phyloP scores from a whole-genome alignment of 1,140 invertebrate species.

The Homalodisca vitripennis region DNA sequence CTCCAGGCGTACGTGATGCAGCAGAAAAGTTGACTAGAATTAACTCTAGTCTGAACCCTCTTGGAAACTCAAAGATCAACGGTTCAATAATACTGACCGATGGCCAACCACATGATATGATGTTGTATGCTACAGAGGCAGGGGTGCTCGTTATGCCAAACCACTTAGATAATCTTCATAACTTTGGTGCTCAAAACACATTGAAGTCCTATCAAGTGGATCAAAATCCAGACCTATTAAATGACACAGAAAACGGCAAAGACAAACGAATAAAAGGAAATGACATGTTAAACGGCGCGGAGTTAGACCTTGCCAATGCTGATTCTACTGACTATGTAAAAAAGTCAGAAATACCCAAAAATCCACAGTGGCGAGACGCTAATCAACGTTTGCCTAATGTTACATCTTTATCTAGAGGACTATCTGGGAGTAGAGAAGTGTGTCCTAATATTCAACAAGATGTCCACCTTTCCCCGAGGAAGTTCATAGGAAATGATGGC shows the following conservation, averaged over 20 bases:
- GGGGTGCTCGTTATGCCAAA: conserved; percentile 43
- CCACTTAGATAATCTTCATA: conserved; percentile 42
- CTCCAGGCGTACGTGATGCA: conserved; percentile 33
- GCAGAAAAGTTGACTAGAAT: conserved; percentile 36
- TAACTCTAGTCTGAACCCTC: conserved; percentile 21
- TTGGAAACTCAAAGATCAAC: conserved; percentile 39
- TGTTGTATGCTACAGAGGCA: conserved; percentile 40
- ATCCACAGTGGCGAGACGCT: conserved; percentile 44
- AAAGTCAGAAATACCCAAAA: background rate
- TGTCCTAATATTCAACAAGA: conserved; percentile 48
- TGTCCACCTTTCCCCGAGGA: conserved; percentile 64
- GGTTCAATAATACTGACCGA: conserved; percentile 42
- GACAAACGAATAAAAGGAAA: conserved; percentile 54
- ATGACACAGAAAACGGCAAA: conserved; percentile 65
- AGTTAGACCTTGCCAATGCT: background rate
- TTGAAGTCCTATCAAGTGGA: conserved; percentile 53
- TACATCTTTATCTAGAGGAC: conserved; percentile 37
- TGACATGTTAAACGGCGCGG: conserved; percentile 40
- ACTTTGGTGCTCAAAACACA: conserved; percentile 47
- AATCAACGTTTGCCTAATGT: conserved; percentile 46
- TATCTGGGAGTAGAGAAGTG: conserved; percentile 36
- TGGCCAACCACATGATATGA: conserved; percentile 46
- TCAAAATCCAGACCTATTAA: conserved; percentile 74
- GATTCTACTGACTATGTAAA: background rate
- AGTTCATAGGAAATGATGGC: conserved; percentile 69